These are phyloP conservation scores for Sinocyclocheilus anophthalmus DNA, from an alignment of 2,113 vertebrate species.

Conservation along the genomic window DNA sequence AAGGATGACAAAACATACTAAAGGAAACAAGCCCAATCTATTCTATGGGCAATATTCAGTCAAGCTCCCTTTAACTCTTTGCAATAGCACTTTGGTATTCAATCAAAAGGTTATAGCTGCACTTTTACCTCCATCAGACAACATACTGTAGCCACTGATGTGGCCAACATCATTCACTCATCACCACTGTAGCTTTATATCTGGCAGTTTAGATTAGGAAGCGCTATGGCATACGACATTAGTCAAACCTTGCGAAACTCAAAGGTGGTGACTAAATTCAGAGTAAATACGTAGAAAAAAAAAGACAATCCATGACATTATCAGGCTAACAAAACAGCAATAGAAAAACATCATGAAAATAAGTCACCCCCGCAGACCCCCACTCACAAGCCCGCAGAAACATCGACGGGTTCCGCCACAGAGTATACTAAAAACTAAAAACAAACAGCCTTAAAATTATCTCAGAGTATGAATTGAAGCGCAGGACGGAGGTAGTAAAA, in stretches of 20 bases:
- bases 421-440: too few species aligned
- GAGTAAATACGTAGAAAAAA: slow-evolving; percentile 32
- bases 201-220: slow-evolving; percentile 50
- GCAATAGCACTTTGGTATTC: slow-evolving; percentile 55
- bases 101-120: slow-evolving; percentile 50
- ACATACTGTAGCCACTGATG: background rate
- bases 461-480: too few species aligned
- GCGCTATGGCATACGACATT: slow-evolving; percentile 16
- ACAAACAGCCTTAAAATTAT: too few species aligned
- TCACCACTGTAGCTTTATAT: slow-evolving; percentile 39
- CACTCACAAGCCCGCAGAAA: too few species aligned
- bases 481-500: too few species aligned
- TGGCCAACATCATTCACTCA: slow-evolving; percentile 4
- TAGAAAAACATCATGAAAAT: slow-evolving; percentile 35
- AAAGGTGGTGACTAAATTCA: slow-evolving; percentile 21
- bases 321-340: slow-evolving; percentile 41
- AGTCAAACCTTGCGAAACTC: slow-evolving; percentile 20
- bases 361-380: too few species aligned
- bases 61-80: slow-evolving; percentile 37
- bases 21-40: slow-evolving; percentile 45
- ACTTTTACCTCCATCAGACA: slow-evolving; percentile 31
- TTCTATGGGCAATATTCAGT: slow-evolving; percentile 20
- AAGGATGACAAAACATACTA: slow-evolving; percentile 37
- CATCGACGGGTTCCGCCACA: too few species aligned
- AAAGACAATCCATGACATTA: slow-evolving; percentile 25